These are phyloP conservation scores for Maccullochella peelii DNA, from an alignment of 2,113 vertebrate genomes.

Conservation along the genomic window DNA sequence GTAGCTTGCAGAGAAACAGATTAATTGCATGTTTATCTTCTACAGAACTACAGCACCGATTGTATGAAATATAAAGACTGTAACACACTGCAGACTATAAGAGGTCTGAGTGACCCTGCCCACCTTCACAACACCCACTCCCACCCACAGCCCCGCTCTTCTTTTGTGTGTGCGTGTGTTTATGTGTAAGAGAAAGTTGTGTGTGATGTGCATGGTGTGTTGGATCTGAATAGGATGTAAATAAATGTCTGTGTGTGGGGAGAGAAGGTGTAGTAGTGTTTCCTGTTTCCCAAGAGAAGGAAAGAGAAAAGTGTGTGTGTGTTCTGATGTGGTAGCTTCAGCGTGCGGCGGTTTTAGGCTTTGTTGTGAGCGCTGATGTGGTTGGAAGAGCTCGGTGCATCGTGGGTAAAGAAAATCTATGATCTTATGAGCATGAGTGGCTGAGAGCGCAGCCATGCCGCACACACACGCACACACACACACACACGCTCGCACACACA, in stretches of 20 bases:
- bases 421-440: constrained; percentile 72
- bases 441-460: constrained; percentile 70
- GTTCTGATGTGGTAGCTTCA: constrained; percentile 43
- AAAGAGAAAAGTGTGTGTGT: constrained; percentile 31
- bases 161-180: constrained; percentile 17
- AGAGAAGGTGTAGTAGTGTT: background rate
- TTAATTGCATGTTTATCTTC: constrained; percentile 55
- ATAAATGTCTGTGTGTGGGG: constrained; percentile 6
- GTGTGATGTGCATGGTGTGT: background rate
- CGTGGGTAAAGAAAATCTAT: constrained; percentile 69
- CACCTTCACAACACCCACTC: constrained; percentile 43
- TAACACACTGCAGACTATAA: constrained; percentile 43
- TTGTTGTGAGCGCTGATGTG: constrained; percentile 52
- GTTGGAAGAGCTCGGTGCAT: constrained; percentile 73
- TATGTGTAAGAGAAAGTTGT: background rate
- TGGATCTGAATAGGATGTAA: constrained; percentile 3
- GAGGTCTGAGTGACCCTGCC: constrained; percentile 21
- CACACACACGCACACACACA: constrained; percentile 21
- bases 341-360: constrained; percentile 37
- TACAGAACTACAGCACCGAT: constrained; percentile 43
- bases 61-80: constrained; percentile 14
- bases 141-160: constrained; percentile 54
- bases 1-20: constrained; percentile 56
- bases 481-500: constrained; percentile 44
- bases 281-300: constrained; percentile 33